Evolutionary conservation across 2,888 invertebrate species (phyloP).

Genomic region (Arctia plantaginis): DNA sequence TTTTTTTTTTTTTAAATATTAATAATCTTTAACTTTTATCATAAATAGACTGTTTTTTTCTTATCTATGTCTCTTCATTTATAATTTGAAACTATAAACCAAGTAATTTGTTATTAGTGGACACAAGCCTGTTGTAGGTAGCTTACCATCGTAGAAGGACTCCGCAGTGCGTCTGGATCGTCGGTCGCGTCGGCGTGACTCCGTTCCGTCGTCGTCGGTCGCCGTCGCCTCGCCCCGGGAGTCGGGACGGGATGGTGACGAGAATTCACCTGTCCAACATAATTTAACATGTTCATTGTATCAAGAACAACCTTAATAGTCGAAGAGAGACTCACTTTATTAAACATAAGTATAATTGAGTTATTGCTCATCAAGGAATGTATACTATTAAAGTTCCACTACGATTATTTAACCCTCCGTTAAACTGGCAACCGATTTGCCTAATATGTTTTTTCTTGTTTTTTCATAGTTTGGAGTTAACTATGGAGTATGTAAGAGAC

Average conservation of each 20-base stretch:
- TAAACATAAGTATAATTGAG: not conserved
- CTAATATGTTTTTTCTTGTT: not conserved
- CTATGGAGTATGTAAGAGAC: not conserved
- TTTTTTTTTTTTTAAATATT: too few species aligned
- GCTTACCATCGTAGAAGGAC: constrained; percentile 70
- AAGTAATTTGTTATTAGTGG: too few species aligned
- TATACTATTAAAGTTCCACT: not conserved
- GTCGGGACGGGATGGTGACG: constrained; percentile 71
- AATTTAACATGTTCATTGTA: not conserved
- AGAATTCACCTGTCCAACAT: constrained; percentile 64
- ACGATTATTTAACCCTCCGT: not conserved
- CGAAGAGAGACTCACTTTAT: not conserved
- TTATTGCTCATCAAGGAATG: not conserved
- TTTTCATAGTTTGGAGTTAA: too few species aligned
- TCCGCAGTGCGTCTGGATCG: constrained; percentile 54
- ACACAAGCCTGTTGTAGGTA: not conserved
- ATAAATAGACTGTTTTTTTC: too few species aligned
- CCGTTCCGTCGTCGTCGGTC: constrained; percentile 71
- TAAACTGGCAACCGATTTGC: not conserved
- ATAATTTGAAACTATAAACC: too few species aligned
- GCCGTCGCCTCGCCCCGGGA: constrained; percentile 75
- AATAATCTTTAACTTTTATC: too few species aligned
- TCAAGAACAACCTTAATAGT: not conserved
- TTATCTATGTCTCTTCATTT: too few species aligned
- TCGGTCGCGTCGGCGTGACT: constrained; percentile 57